These are phyloP conservation scores for Trichopoda pennipes DNA, from an alignment of 2,888 invertebrate genomes.

Conservation along the genomic window DNA sequence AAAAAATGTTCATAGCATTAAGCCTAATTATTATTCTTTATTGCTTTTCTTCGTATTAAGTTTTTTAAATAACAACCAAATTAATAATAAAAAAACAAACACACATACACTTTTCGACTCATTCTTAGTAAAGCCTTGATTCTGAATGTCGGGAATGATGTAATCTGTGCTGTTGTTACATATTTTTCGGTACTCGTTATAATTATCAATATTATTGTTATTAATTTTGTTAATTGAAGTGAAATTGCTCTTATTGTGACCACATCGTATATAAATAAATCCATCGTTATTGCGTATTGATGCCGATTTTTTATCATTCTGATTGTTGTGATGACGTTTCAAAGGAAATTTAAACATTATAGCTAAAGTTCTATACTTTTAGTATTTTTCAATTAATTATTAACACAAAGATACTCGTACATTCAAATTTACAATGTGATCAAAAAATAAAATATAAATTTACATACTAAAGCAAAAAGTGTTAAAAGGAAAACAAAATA, in stretches of 20 bases:
- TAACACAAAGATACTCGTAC: not conserved
- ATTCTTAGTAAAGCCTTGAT: slow-evolving; percentile 53
- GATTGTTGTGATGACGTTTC: slow-evolving; percentile 68
- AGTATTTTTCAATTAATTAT: slow-evolving; percentile 22
- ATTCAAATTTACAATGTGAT: slow-evolving; percentile 30
- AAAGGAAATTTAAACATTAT: slow-evolving; percentile 68
- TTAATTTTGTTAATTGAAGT: slow-evolving; percentile 37
- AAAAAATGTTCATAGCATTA: too few species aligned
- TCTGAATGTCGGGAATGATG: slow-evolving; percentile 41
- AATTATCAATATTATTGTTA: not conserved
- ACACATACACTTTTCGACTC: slow-evolving; percentile 65
- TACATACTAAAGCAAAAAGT: slow-evolving; percentile 31
- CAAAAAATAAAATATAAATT: slow-evolving; percentile 28
- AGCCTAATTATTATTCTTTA: too few species aligned
- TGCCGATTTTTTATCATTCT: slow-evolving; percentile 64
- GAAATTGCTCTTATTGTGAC: slow-evolving; percentile 49
- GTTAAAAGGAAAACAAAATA: slow-evolving; percentile 23
- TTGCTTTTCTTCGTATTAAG: too few species aligned
- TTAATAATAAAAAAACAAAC: not conserved
- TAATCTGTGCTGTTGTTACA: not conserved
- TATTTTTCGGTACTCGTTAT: slow-evolving; percentile 12
- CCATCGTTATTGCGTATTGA: slow-evolving; percentile 74
- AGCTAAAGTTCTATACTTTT: slow-evolving; percentile 26
- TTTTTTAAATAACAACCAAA: too few species aligned
- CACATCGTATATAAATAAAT: slow-evolving; percentile 71